Percentiles rank a stretch among this genome's conserved stretches.
Evolutionary conservation across 2,888 invertebrate genomes (phyloP).

Genomic region (Athalia circularis): DNA sequence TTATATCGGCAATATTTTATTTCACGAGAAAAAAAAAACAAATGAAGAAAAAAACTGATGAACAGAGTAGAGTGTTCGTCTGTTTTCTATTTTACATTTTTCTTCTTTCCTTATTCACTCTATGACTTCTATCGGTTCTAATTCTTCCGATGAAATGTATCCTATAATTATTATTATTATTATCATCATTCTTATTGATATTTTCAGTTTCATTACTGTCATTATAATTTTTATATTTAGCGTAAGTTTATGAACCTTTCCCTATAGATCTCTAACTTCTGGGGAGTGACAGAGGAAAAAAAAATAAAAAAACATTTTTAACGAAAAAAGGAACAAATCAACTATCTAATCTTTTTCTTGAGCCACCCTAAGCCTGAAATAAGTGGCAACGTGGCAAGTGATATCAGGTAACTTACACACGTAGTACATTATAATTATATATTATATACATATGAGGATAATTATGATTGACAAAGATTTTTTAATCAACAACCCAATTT

Average conservation of each 20-base stretch:
- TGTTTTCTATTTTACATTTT: no score
- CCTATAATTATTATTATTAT: no score
- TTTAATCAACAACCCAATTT: background rate
- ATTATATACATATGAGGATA: background rate
- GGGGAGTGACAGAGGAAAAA: background rate
- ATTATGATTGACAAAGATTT: constrained; percentile 11
- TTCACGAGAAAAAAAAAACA: no score
- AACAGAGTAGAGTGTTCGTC: no score
- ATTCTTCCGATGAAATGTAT: no score
- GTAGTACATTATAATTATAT: constrained; percentile 2
- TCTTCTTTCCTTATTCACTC: no score
- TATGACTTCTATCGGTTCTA: no score
- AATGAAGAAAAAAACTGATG: no score
- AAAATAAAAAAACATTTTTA: constrained; percentile 11
- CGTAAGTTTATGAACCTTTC: no score
- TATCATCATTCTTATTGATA: no score
- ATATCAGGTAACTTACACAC: constrained; percentile 58
- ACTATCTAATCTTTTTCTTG: constrained; percentile 51
- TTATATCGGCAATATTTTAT: no score
- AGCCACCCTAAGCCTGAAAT: constrained; percentile 69
- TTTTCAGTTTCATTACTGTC: background rate
- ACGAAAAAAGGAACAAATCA: background rate
- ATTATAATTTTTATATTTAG: background rate
- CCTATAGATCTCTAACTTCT: no score
- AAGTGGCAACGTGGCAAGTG: constrained; percentile 71